Percentiles rank a stretch among this genome's conserved stretches.
Evolutionary conservation across 2,888 invertebrate species (phyloP).

Genomic region (Lucinisca nassula): DNA sequence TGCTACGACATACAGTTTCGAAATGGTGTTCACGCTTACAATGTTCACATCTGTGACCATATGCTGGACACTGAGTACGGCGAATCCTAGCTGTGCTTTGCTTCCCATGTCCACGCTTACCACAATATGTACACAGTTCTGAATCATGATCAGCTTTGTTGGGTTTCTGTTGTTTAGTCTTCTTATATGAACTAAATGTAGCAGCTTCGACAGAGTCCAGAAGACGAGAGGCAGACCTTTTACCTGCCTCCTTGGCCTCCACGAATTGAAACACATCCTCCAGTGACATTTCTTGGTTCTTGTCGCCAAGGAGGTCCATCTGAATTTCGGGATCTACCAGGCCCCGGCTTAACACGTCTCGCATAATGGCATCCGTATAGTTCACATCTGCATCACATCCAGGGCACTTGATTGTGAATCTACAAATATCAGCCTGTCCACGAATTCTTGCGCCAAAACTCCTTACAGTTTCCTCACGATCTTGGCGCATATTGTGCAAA

Average conservation of each 20-base stretch:
- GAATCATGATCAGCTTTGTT: neutral
- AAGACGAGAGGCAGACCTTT: conserved; percentile 44
- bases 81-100: conserved; percentile 38
- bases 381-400: too few relatives aligned
- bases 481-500: too few relatives aligned
- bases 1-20: conserved; percentile 64
- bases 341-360: too few relatives aligned
- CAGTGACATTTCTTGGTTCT: conserved; percentile 60
- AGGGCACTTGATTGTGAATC: too few relatives aligned
- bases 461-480: too few relatives aligned
- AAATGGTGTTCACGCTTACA: conserved; percentile 65
- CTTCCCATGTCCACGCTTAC: conserved; percentile 69
- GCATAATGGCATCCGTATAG: too few relatives aligned
- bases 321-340: too few relatives aligned
- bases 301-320: conserved; percentile 48
- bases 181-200: conserved; percentile 44
- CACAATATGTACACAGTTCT: conserved; percentile 69
- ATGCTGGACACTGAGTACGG: conserved; percentile 64
- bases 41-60: conserved; percentile 58
- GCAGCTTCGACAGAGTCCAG: conserved; percentile 13
- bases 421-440: too few relatives aligned
- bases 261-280: conserved; percentile 72
- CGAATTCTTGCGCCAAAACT: too few relatives aligned
- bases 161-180: neutral
- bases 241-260: conserved; percentile 72